Evolutionary conservation across 1,140 invertebrate species (phyloP).

Genomic region (Drosophila sproati): DNA sequence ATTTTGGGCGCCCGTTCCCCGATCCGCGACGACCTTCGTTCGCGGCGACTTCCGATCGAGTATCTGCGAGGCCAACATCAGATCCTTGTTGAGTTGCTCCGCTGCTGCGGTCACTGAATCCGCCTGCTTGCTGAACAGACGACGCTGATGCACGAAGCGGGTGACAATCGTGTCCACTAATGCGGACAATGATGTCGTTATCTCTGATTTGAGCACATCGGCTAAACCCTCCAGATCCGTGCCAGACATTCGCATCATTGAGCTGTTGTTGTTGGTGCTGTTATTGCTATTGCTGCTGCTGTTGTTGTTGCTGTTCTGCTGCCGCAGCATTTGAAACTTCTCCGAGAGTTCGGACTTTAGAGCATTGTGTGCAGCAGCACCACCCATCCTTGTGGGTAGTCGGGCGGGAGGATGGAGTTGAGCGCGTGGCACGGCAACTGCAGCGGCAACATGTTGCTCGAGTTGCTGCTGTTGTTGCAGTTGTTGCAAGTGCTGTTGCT

Average conservation of each 20-base stretch:
- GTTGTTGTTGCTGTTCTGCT: constrained; percentile 84
- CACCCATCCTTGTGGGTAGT: constrained; percentile 78
- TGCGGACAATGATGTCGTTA: constrained; percentile 92
- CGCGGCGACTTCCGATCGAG: constrained; percentile 93
- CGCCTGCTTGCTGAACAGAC: constrained; percentile 90
- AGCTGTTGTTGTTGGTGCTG: constrained; percentile 86
- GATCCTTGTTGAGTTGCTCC: constrained; percentile 93
- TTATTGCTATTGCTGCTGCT: constrained; percentile 85
- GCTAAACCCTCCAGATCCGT: constrained; percentile 94
- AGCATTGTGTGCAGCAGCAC: constrained; percentile 85
- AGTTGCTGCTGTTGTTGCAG: constrained; percentile 84
- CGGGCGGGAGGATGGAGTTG: constrained; percentile 77
- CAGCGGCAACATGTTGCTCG: constrained; percentile 86
- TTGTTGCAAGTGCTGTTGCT: constrained; percentile 85
- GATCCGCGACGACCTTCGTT: constrained; percentile 91
- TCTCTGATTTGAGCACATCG: constrained; percentile 95
- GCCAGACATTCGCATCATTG: constrained; percentile 88
- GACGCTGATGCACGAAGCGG: constrained; percentile 92
- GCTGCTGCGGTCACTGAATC: constrained; percentile 90
- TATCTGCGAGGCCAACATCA: constrained; percentile 91
- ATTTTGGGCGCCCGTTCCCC: constrained; percentile 84
- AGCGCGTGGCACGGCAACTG: constrained; percentile 84
- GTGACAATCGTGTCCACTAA: constrained; percentile 95
- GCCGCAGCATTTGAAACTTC: constrained; percentile 88
- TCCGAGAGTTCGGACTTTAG: constrained; percentile 87